Evolutionary conservation across 2,113 vertebrate species (phyloP).

Genomic region (Odobenus rosmarus): DNA sequence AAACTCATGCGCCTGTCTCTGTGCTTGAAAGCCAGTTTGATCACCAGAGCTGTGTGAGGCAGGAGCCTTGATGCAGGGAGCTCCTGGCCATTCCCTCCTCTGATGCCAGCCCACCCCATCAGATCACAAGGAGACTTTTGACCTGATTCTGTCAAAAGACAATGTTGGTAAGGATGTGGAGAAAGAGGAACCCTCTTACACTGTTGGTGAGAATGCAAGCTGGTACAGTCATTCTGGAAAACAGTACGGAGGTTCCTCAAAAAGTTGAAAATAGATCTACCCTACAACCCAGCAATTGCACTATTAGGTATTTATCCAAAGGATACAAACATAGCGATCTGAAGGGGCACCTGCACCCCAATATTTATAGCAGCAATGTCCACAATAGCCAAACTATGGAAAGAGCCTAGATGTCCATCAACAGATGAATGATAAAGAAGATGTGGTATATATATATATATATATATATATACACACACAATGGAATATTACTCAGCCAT

Average conservation of each 20-base stretch:
- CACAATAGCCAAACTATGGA: background rate
- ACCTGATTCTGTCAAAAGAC: background rate
- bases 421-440: background rate
- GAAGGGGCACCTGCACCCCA: background rate
- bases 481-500: background rate
- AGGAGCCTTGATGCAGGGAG: background rate
- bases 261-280: background rate
- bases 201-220: background rate
- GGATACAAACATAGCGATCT: background rate
- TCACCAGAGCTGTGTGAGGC: conserved; percentile 47
- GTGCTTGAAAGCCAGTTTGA: conserved; percentile 54
- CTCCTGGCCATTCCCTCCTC: background rate
- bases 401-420: background rate
- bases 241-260: background rate
- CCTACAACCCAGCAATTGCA: background rate
- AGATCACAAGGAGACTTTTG: background rate
- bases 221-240: background rate
- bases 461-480: background rate
- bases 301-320: background rate
- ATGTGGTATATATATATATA: background rate
- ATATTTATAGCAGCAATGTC: background rate
- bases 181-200: background rate
- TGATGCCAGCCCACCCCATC: background rate
- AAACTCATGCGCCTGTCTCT: conserved; percentile 77
- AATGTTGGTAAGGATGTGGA: background rate